Conservation (phyloP, 2,888 invertebrate genomes). For the Anorthoa munda region DNA sequence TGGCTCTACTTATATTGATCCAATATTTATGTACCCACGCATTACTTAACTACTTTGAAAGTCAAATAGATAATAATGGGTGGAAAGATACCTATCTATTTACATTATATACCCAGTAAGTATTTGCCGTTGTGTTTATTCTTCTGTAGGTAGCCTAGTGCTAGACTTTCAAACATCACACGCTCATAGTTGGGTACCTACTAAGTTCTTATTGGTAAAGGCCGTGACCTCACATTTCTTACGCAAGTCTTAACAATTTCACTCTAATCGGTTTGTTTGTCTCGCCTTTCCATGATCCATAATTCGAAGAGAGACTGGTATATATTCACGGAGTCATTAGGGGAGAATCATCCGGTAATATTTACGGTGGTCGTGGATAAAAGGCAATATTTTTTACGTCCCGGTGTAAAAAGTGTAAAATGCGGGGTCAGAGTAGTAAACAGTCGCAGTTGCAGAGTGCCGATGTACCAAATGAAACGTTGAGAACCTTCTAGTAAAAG, state of each 20-base stretch:
- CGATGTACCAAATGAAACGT: background rate
- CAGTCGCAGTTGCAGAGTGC: background rate
- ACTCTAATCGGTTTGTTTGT: background rate
- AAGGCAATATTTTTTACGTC: background rate
- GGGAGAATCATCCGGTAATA: constrained; percentile 16
- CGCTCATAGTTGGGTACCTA: background rate
- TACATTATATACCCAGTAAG: no score
- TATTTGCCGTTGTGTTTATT: background rate
- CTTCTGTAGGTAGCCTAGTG: background rate
- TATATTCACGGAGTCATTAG: background rate
- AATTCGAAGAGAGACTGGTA: constrained; percentile 22
- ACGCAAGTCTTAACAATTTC: background rate
- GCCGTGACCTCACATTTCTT: background rate
- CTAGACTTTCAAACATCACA: background rate
- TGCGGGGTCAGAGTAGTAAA: background rate
- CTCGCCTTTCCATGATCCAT: constrained; percentile 13
- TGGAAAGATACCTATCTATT: no score
- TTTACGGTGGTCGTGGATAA: background rate
- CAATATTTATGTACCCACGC: background rate
- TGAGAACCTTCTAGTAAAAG: background rate
- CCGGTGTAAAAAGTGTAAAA: background rate
- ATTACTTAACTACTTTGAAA: no score
- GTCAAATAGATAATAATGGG: no score
- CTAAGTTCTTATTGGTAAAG: background rate
- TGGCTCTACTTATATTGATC: constrained; percentile 29